Evolutionary conservation across 2,797 vertebrate species (phyloP).

Genomic region (Enteromius anoplus): DNA sequence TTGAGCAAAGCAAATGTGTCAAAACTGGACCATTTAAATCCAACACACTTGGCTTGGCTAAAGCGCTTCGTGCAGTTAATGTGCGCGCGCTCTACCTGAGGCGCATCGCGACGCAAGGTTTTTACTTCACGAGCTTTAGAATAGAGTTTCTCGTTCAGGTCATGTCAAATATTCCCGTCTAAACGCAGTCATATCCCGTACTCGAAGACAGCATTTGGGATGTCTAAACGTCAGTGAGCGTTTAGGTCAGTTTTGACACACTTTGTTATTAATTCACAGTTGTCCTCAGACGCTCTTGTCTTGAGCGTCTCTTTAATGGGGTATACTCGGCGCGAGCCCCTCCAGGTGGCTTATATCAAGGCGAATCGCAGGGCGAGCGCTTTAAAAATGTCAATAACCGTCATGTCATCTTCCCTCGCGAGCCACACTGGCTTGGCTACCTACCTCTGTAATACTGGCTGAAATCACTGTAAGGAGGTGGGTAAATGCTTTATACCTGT

Average conservation of each 20-base stretch:
- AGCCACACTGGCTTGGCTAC: neutral
- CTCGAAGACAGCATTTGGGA: slow-evolving; percentile 35
- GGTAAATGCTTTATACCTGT: slow-evolving; percentile 6
- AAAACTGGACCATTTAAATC: slow-evolving; percentile 44
- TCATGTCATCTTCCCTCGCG: slow-evolving; percentile 62
- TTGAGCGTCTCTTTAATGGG: slow-evolving; percentile 58
- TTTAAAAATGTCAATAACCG: slow-evolving; percentile 78
- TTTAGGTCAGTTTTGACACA: slow-evolving; percentile 76
- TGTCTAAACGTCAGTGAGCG: slow-evolving; percentile 69
- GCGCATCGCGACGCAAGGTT: slow-evolving; percentile 62
- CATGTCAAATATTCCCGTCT: neutral
- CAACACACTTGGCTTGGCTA: slow-evolving; percentile 48
- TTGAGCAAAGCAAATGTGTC: slow-evolving; percentile 44
- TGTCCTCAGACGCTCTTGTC: slow-evolving; percentile 69
- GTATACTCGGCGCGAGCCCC: slow-evolving; percentile 68
- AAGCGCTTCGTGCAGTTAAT: slow-evolving; percentile 62
- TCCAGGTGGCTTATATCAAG: slow-evolving; percentile 68
- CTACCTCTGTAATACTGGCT: neutral
- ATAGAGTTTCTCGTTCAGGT: slow-evolving; percentile 63
- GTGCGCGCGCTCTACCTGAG: slow-evolving; percentile 69
- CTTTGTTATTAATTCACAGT: slow-evolving; percentile 75
- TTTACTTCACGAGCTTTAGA: slow-evolving; percentile 57
- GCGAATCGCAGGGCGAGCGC: slow-evolving; percentile 65
- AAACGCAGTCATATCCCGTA: neutral
- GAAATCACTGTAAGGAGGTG: neutral